Base-by-base conservation (phyloP, 2,888 invertebrate species). In the Sphinx pinastri region DNA sequence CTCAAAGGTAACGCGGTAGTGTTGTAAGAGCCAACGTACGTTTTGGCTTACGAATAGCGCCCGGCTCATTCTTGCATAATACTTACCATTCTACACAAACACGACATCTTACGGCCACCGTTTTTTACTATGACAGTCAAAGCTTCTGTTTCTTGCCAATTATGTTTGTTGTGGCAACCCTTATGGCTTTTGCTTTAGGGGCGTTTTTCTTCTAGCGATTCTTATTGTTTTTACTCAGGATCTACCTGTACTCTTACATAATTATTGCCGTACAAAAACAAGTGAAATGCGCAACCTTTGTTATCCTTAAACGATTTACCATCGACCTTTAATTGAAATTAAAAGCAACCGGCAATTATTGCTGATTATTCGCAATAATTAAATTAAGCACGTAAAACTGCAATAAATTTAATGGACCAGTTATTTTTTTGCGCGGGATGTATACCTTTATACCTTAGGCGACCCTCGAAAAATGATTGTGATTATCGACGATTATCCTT, bases 251-350 rank as follows among this genome's bases (percentile, higher is more conserved):
- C 8, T 55, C 10, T 55, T 54, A 4, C 16, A 55, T 16, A 60
- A 59, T n/a, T 60, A n/a, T 47, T 16, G 11, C 14, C 38, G 14
- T 45, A n/a, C 10, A 47, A 60, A 63, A 63, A 25, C 45, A 63
- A 19, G 63, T 63, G 63, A 49, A 63, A 63, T 63, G 49, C 49
- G 49, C 63, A 49, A 63, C 55, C 55, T 47, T 49, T 31, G 63
- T 63, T 63, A 63, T 19, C 19, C 49, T 49, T 49, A 63, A 63
- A 63, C 63, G 19, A 63, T 63, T 63, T 8, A 19, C 49, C 47
- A 47, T 63, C 47, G 45, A 11, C 60, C 60, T 60, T 47, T 63
- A 49, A 63, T 63, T 8, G 49, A 13, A 45, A 12, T 45, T 60
- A 63, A 63, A 49, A 19, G 47, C 47, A 16, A 19, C 63, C 13